Evolutionary conservation across 2,113 vertebrate species (phyloP), one percentile per base, ranked within the genome.

Genomic region (Pithys albifrons): DNA sequence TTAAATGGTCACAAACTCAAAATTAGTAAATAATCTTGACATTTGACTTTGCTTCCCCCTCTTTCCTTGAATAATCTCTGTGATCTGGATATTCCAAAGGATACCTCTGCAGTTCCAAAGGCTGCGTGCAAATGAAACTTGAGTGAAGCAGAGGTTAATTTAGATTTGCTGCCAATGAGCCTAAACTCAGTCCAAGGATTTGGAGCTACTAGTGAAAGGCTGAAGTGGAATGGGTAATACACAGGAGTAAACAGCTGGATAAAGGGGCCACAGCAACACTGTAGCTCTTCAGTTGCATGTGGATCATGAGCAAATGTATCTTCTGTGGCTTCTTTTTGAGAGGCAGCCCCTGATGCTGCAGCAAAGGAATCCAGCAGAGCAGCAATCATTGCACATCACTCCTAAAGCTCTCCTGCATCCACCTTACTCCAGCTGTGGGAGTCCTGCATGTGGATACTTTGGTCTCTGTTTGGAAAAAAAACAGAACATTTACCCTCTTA

Each of bases 111-210:
- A 45, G 6, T 49, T 80, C 67, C 48, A 83, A 54, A 80, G 2
- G 5, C 9, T 24, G 55, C 8, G 18, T 51, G 28, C 1, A 16
- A 70, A 35, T 0, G 3, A 33, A 71, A 7, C 3, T 4, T 24
- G 41, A 12, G 33, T 27, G 28, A 86, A 84, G 22, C 7, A 49
- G 29, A 80, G 12, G 7, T 14, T 25, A 37, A 55, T 64, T 74
- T 27, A 14, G 39, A 31, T 65, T 88, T 84, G 27, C 49, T 67
- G 39, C 19, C 64, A 29, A 9, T 15, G 8, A 78, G 17, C 20
- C 19, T 19, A 33, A 82, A 48, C 4, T 3, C 19, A 64, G 14
- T 10, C 31, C 35, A 14, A 15, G n/a, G 31, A 7, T 80, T 55
- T 71, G 52, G 28, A 75, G 48, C 14, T 33, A 9, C 43, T 24